phyloP scores from a whole-genome alignment of 2,113 vertebrate genomes.

The Nothobranchius furzeri region DNA sequence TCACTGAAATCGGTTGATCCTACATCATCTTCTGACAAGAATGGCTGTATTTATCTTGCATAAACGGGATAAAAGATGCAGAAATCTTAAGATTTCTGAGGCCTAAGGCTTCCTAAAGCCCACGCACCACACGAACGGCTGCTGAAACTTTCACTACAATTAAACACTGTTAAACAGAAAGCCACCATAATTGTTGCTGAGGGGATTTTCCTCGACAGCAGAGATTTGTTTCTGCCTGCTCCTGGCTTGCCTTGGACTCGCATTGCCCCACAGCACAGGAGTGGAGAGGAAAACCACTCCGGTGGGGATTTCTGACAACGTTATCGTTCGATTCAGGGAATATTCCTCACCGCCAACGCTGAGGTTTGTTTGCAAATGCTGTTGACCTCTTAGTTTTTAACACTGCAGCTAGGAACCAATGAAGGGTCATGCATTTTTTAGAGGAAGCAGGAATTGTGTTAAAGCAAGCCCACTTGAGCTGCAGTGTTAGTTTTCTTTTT shows the following conservation, averaged over 20 bases:
- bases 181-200: conserved; percentile 31
- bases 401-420: conserved; percentile 18
- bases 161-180: conserved; percentile 31
- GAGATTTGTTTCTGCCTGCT: conserved; percentile 52
- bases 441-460: conserved; percentile 15
- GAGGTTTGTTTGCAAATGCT: not conserved
- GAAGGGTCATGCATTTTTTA: conserved; percentile 20
- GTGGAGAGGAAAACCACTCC: conserved; percentile 24
- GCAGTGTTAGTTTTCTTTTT: not conserved
- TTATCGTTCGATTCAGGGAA: conserved; percentile 8
- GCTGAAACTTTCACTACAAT: conserved; percentile 54
- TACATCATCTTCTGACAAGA: not conserved
- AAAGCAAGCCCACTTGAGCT: not conserved
- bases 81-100: conserved; percentile 3
- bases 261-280: conserved; percentile 13
- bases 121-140: conserved; percentile 37
- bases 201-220: conserved; percentile 46
- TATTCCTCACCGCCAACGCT: conserved; percentile 14
- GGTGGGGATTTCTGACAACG: conserved; percentile 13
- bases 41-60: conserved; percentile 5
- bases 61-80: not conserved
- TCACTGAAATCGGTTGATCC: conserved; percentile 10
- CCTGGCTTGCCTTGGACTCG: not conserved
- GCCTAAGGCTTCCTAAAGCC: conserved; percentile 23
- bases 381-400: conserved; percentile 24